Base-by-base conservation (phyloP, 2,797 vertebrate species). In the Chrosomus eos region DNA sequence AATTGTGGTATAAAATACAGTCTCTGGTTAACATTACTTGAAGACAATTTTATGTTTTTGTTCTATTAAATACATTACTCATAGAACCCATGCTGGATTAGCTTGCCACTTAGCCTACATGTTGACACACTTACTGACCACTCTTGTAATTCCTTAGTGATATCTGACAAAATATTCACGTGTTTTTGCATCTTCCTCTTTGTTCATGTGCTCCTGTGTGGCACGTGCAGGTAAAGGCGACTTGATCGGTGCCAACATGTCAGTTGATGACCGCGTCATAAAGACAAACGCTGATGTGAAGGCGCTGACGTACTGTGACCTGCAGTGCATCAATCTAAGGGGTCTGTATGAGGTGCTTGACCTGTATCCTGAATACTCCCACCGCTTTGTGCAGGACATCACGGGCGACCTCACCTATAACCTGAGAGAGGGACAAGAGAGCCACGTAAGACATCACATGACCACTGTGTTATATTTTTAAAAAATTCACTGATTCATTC, bases 221-320 rank as follows among this genome's bases (percentile, higher is more conserved):
- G 7, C 19, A 5, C n/a, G 6, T 67, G 9, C 38, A 98, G 98
- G 98, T 88, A 99, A 99, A 95, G 97, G 97, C 9, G 97, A 99
- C 92, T 95, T 99, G 92, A 99, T 99, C 88, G 97, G 98, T 72
- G 97, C 98, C 21, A 99, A 98, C 89, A 92, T 99, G 86, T 97
- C 97, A 76, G 94, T 97, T 89, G 96, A 97, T 76, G 96, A 99
- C 90, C 95, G 97, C 89, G 98, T 99, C 80, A 98, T 99, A 91
- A 99, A 99, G 94, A 99, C 98, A 86, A 99, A 99, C 0, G 98
- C 98, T 0, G 98, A 99, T 14, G 98, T 99, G 88, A 99, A 99
- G 94, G 97, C 98, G 21, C 93, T 99, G 89, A 99, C 98, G 2
- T 99, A 99, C 94, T 99, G 98, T 85, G 98, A 99, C 91, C 97